Evolutionary conservation across 2,888 invertebrate species (phyloP), one percentile per base, ranked within the genome.

Genomic region (Mesochorus sp.): DNA sequence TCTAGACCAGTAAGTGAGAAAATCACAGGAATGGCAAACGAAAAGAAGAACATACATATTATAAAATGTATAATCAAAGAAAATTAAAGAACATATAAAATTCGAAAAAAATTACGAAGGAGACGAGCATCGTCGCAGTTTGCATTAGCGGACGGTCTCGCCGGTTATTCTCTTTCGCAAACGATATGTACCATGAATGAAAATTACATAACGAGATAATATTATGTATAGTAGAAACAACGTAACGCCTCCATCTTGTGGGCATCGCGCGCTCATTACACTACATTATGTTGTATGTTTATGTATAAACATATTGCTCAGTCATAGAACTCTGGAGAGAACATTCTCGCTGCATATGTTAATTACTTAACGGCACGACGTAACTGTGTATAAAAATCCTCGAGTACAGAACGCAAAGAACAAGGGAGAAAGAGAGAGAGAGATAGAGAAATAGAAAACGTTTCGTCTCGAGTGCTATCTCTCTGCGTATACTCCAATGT

Each of bases 351-450:
- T 67, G 73, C 53, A 57, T 62, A 77, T 68, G 77, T 68, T 77
- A 68, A 73, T 64, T 57, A 72, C 70, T 81, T 80, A 83, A 81
- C 81, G 82, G 79, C 72, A 75, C 72, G 72, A 57, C 64, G 75
- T 81, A 83, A 81, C 82, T 81, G 80, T n/a, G n/a, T 82, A 80
- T 51, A 62, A 78, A 71, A 72, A 80, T 76, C 47, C 44, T 77
- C 57, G 68, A 47, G 73, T 68, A 79, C 67, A 61, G 24, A 73
- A 75, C 75, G 77, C 62, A 42, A 26, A 62, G 42, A 44, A 19
- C 66, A 14, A 55, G 42, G 44, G 31, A 44, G 24, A 44, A 26
- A 39, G 21, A 14, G 8, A 28, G n/a, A n/a, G 14, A 55, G 42
- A 57, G 31, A 44, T 17, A 44, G 39, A 39, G 21, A 14, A 3